These are phyloP conservation scores for Nomada ferruginata DNA, from an alignment of 2,888 invertebrate species.

Conservation along the genomic window DNA sequence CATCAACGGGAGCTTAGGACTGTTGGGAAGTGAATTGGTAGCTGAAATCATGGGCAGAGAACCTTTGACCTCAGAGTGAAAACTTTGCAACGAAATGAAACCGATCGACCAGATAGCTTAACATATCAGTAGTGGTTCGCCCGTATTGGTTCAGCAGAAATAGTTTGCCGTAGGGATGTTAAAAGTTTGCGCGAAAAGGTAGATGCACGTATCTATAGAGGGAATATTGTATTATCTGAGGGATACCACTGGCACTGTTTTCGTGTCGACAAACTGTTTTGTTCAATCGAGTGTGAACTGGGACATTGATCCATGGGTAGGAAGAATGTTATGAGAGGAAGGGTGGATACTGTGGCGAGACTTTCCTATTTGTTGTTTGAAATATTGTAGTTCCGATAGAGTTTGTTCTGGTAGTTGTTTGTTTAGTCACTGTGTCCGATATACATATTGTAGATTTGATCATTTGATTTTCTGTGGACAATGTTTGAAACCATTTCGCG, in stretches of 20 bases:
- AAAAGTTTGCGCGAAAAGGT: not conserved
- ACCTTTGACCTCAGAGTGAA: constrained; percentile 44
- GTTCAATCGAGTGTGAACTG: constrained; percentile 64
- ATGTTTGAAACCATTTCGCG: too few relatives aligned
- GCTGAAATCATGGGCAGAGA: constrained; percentile 26
- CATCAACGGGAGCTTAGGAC: constrained; percentile 13
- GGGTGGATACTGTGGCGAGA: not conserved
- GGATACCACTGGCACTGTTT: constrained; percentile 45
- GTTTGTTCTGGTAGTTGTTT: not conserved
- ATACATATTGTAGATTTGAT: too few relatives aligned
- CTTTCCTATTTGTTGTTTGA: not conserved
- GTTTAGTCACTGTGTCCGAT: not conserved
- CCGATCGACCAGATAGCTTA: not conserved
- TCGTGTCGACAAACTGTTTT: constrained; percentile 40
- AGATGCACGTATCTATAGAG: too few relatives aligned
- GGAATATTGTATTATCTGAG: not conserved
- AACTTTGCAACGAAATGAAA: constrained; percentile 37
- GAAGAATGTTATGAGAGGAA: not conserved
- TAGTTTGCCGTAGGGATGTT: too few relatives aligned
- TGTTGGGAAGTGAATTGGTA: not conserved
- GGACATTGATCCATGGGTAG: constrained; percentile 4
- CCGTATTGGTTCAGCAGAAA: too few relatives aligned
- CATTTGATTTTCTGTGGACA: too few relatives aligned
- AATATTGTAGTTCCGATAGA: not conserved
- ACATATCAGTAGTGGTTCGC: too few relatives aligned